Percentiles rank a stretch among this genome's conserved stretches.
Conservation (phyloP, 2,113 vertebrate species). For the Arothron firmamentum region DNA sequence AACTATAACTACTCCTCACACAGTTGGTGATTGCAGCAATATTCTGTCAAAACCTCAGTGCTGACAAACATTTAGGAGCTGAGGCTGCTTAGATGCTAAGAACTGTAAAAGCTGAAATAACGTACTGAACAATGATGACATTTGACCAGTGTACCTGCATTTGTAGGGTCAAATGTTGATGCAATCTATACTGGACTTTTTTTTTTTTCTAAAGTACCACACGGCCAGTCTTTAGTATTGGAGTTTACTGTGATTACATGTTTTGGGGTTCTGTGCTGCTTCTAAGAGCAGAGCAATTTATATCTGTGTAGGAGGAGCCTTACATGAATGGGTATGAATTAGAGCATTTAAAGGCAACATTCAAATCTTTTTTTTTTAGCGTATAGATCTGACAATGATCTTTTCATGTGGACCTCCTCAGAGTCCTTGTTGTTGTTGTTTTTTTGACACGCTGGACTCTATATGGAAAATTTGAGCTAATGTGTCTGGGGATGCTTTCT, state of each 20-base stretch:
- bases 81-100: background rate
- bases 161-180: slow-evolving; percentile 10
- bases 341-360: no score
- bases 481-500: slow-evolving; percentile 53
- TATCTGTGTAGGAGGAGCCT: background rate
- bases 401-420: background rate
- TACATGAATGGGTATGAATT: no score
- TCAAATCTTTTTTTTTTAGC: no score
- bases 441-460: slow-evolving; percentile 37
- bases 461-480: slow-evolving; percentile 64
- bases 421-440: slow-evolving; percentile 14
- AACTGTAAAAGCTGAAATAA: slow-evolving; percentile 11
- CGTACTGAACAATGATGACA: background rate
- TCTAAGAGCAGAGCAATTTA: slow-evolving; percentile 21
- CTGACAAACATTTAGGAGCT: slow-evolving; percentile 33
- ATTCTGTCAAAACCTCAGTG: slow-evolving; percentile 27
- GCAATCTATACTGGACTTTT: background rate
- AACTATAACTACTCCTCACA: no score
- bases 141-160: background rate
- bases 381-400: no score
- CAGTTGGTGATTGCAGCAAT: slow-evolving; percentile 33
- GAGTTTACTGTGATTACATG: slow-evolving; percentile 53
- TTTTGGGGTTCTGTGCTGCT: slow-evolving; percentile 37
- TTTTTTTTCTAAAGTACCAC: background rate
- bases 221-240: slow-evolving; percentile 28